Evolutionary conservation across 2,113 vertebrate species (phyloP), one percentile per base, ranked within the genome.

Genomic region (Corythornis cristatus): DNA sequence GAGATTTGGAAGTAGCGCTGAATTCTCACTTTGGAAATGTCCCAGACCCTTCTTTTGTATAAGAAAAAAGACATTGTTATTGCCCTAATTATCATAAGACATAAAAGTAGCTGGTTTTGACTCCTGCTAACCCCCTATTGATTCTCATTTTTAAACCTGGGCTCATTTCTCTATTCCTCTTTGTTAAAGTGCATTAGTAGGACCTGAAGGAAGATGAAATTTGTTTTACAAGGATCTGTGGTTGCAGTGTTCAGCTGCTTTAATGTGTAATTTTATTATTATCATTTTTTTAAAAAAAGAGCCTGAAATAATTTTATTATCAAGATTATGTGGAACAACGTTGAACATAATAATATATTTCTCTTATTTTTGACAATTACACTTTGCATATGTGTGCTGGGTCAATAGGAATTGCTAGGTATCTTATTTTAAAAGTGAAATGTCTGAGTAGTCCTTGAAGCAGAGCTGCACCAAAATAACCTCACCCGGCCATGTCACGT

Each of bases 91-190:
- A 88, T 50, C 40, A 5, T 54, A 56, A 76, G 56, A 85, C 57
- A 53, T 80, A 74, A 60, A 90, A 93, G 43, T 46, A 83, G 75
- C 60, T 86, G 56, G 64, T 93, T 88, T 60, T 15, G 3, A 81
- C 56, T 93, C 40, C 51, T 5, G 5, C 40, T 93, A 80, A 89
- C 62, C 10, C 82, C 4, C 26, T 66, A 92, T 87, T 88, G 53
- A 71, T 80, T 77, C 61, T 77, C 15, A 20, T 56, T 89, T 79
- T 92, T 85, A 83, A 86, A 64, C 67, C 40, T 74, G 60, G 57
- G n/a, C 51, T 89, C 8, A 28, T 83, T 83, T 89, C 56, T 91
- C 96, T 92, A 77, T 89, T 91, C 53, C 18, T 74, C 15, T 85
- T 78, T 66, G 37, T 74, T 67, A 26, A 77, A 91, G 56, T 48